Percentiles rank a stretch among this genome's conserved stretches.
Evolutionary conservation across 2,888 invertebrate species (phyloP).

Genomic region (Acleris literana): DNA sequence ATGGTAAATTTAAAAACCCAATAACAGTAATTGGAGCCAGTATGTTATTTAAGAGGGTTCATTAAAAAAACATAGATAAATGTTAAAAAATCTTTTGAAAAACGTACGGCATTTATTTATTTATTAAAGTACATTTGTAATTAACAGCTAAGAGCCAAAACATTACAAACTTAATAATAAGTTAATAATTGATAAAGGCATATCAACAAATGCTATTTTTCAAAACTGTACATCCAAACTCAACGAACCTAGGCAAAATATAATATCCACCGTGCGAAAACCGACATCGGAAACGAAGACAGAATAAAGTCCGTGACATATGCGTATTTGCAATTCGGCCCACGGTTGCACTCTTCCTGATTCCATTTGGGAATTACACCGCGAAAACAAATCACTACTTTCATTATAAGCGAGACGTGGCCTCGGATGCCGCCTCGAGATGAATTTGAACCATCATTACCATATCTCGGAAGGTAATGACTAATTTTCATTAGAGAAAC

Average conservation of each 20-base stretch:
- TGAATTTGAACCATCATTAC: conserved; percentile 4
- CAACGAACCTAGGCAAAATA: not conserved
- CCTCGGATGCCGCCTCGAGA: conserved; percentile 27
- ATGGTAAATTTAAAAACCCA: too few species aligned
- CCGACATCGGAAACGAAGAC: conserved; percentile 29
- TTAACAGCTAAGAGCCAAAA: too few species aligned
- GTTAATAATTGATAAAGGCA: too few species aligned
- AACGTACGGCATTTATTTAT: too few species aligned
- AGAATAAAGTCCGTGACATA: conserved; percentile 73
- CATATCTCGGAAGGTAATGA: not conserved
- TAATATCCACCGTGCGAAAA: conserved; percentile 15
- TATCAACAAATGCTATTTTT: too few species aligned
- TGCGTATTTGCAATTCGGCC: conserved; percentile 78
- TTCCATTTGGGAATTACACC: conserved; percentile 81
- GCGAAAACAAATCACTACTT: conserved; percentile 79
- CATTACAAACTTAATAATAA: too few species aligned
- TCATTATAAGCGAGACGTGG: conserved; percentile 58
- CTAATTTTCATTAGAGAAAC: not conserved
- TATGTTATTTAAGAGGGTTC: too few species aligned
- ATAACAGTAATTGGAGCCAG: too few species aligned
- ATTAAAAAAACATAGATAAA: too few species aligned
- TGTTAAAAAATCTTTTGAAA: too few species aligned
- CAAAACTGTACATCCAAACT: too few species aligned
- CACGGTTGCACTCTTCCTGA: conserved; percentile 80
- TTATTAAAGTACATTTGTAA: too few species aligned